phyloP scores from a whole-genome alignment of 2,888 invertebrate species.

The Teleiodes luculella region DNA sequence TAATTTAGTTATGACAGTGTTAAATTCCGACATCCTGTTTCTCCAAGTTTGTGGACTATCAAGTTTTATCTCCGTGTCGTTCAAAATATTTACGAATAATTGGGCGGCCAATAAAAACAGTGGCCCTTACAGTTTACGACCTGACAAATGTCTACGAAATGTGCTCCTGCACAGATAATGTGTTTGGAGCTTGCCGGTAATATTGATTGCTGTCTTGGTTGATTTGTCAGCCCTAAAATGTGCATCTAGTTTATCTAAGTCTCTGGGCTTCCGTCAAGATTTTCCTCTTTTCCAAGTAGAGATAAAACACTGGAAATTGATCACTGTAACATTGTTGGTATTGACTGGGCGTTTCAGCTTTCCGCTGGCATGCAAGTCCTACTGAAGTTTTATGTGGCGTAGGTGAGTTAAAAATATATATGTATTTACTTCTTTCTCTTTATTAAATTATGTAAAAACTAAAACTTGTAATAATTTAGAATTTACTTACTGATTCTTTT shows the following conservation, averaged over 20 bases:
- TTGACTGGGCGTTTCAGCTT: no score
- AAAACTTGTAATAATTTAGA: no score
- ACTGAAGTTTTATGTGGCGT: no score
- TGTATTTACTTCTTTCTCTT: no score
- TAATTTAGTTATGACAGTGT: slow-evolving; percentile 15
- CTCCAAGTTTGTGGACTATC: not conserved
- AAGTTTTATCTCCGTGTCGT: slow-evolving; percentile 21
- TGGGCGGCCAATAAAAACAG: slow-evolving; percentile 50
- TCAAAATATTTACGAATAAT: slow-evolving; percentile 54
- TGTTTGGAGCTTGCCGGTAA: slow-evolving; percentile 29
- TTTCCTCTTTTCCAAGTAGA: no score
- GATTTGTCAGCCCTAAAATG: not conserved
- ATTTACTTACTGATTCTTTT: no score
- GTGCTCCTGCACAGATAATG: slow-evolving; percentile 35
- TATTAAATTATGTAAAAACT: no score
- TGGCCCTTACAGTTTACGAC: slow-evolving; percentile 44
- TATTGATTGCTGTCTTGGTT: slow-evolving; percentile 15
- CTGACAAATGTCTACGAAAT: slow-evolving; percentile 44
- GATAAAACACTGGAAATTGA: no score
- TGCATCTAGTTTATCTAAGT: not conserved
- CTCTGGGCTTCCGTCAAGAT: no score
- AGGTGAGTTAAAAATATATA: no score
- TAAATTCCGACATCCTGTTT: slow-evolving; percentile 3
- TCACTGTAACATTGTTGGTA: no score
- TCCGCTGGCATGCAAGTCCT: no score